Conservation (phyloP, 2,797 vertebrate genomes). For the Silurus aristotelis region DNA sequence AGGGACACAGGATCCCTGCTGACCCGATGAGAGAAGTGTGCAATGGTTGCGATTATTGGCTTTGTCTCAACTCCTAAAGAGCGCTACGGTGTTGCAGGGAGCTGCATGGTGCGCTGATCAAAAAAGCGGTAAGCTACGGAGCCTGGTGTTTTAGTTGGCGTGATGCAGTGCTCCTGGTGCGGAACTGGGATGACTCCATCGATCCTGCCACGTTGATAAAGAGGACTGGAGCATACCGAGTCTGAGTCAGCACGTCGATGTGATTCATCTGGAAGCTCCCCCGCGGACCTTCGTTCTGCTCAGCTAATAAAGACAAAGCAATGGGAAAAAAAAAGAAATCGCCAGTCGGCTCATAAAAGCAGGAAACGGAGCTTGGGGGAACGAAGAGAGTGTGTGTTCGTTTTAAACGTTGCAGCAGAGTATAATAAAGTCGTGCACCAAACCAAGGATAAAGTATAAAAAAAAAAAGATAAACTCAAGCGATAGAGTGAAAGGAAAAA, state of each 20-base stretch:
- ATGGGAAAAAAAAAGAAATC: not conserved
- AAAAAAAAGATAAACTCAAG: not conserved
- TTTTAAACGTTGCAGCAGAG: not conserved
- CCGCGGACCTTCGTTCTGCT: constrained; percentile 39
- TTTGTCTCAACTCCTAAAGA: constrained; percentile 9
- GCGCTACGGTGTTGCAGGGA: constrained; percentile 11
- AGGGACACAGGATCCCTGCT: constrained; percentile 18
- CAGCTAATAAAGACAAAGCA: constrained; percentile 48
- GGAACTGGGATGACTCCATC: constrained; percentile 37
- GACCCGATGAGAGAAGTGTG: not conserved
- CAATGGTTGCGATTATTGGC: not conserved
- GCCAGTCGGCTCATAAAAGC: constrained; percentile 30
- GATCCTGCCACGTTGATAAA: constrained; percentile 53
- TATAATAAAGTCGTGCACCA: not conserved
- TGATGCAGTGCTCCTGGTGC: constrained; percentile 29
- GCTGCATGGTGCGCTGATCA: constrained; percentile 37
- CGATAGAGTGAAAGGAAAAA: not conserved
- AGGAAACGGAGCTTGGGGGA: constrained; percentile 6
- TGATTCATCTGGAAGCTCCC: constrained; percentile 51
- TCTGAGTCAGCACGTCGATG: constrained; percentile 59
- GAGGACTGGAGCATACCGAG: constrained; percentile 41
- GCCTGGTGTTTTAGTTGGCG: constrained; percentile 42
- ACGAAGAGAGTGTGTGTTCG: not conserved
- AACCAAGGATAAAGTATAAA: not conserved
- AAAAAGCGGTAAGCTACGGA: constrained; percentile 23